Base-by-base conservation (phyloP, 1,140 invertebrate species). In the Bradysia coprophila region DNA sequence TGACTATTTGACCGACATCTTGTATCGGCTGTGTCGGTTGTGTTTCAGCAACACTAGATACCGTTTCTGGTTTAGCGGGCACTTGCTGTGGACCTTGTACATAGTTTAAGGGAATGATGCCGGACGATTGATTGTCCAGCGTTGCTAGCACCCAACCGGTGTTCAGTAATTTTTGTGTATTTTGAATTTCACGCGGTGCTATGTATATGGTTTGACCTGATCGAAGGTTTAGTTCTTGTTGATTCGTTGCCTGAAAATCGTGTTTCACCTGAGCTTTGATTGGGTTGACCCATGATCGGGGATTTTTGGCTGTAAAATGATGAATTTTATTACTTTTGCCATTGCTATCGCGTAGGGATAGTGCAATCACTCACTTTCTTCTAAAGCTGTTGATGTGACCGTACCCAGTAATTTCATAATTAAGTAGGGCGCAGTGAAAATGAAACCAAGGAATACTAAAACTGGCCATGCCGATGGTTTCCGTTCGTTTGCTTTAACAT, bases 341-440 rank as follows among this genome's bases (percentile, higher is more conserved):
- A n/a, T 31, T 31, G 8, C n/a, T 31, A 9, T 31, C n/a, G 28
- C 28, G n/a, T 31, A 8, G 28, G 8, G n/a, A 8, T 31, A 31
- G n/a, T 9, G 8, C 32, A 34, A 34, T 13, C 13, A 38, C 62
- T 56, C 53, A 69, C 67, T 61, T 59, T 61, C 62, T 45, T 70
- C 66, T 45, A 69, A 63, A 38, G 68, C 68, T 36, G 61, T 64
- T 38, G 55, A 62, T 44, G 71, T 67, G 32, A 74, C 65, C 24
- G 66, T 72, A 21, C 65, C 74, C 8, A 94, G 53, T 52, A 94
- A 70, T 62, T 79, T 88, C 61, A 88, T 86, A 43, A 97, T 83
- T 18, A 97, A 66, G 64, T 90, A 95, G 0, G 93, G 92, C 36
- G 87, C 87, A 1, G 83, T 81, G 34, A 91, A 67, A 40, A 95